Conservation (phyloP, 1,140 invertebrate species). For the Leptinotarsa undecemlineata region DNA sequence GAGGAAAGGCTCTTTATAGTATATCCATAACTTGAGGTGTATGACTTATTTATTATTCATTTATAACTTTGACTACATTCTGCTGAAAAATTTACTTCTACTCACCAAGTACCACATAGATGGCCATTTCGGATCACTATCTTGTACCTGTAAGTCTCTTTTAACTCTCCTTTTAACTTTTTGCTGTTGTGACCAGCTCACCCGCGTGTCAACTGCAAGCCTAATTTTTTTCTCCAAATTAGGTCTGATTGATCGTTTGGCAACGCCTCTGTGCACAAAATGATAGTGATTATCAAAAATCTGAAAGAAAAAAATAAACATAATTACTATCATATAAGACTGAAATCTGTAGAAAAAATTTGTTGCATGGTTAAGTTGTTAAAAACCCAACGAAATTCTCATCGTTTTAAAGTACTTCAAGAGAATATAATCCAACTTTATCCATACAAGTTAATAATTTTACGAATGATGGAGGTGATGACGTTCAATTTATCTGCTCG, state of each 20-base stretch:
- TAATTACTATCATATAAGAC: too few species aligned
- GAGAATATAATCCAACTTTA: too few species aligned
- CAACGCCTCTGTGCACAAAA: slow-evolving; percentile 74
- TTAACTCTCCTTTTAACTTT: slow-evolving; percentile 69
- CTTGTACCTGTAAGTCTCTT: slow-evolving; percentile 65
- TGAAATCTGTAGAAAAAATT: too few species aligned
- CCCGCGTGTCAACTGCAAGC: slow-evolving; percentile 70
- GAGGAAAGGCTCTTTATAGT: too few species aligned
- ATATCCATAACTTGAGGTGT: too few species aligned
- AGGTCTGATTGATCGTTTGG: slow-evolving; percentile 72
- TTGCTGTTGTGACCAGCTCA: slow-evolving; percentile 75
- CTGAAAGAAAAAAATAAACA: slow-evolving; percentile 60
- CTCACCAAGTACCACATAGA: slow-evolving; percentile 92
- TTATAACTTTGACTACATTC: too few species aligned
- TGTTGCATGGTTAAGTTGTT: too few species aligned
- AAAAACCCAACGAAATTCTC: too few species aligned
- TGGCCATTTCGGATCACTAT: slow-evolving; percentile 78
- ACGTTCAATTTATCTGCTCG: not conserved
- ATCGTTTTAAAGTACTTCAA: too few species aligned
- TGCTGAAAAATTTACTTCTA: slow-evolving; percentile 33
- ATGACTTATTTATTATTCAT: too few species aligned
- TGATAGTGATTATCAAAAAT: slow-evolving; percentile 82
- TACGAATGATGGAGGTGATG: not conserved
- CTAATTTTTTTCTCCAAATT: slow-evolving; percentile 68
- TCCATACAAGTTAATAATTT: too few species aligned